These are phyloP conservation scores for Girardia tigrina DNA, from an alignment of 2,888 invertebrate genomes.

Conservation along the genomic window DNA sequence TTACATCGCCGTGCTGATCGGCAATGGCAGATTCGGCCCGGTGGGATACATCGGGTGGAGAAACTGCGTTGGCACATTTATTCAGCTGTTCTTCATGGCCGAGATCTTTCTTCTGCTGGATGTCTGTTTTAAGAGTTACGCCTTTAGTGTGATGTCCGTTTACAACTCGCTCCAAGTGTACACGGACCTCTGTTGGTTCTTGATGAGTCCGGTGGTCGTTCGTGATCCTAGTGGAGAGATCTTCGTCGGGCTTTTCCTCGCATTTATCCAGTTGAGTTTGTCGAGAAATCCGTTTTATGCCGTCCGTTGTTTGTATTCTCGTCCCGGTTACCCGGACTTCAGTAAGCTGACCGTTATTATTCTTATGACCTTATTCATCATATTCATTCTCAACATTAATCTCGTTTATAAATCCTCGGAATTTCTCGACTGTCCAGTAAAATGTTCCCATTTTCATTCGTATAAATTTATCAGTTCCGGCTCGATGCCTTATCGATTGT, in stretches of 20 bases:
- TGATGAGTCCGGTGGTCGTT: not conserved
- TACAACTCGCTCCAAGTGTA: not conserved
- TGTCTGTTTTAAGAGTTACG: not conserved
- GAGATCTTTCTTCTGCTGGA: not conserved
- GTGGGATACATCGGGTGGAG: not conserved
- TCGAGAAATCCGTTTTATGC: not conserved
- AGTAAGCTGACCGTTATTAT: not conserved
- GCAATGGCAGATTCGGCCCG: not conserved
- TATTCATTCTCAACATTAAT: not conserved
- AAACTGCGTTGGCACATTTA: not conserved
- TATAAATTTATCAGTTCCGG: not conserved
- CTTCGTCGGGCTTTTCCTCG: not conserved
- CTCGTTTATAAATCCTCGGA: not conserved
- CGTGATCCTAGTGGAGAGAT: not conserved
- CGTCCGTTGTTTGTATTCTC: not conserved
- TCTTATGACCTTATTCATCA: not conserved
- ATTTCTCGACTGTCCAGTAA: not conserved
- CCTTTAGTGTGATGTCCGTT: not conserved
- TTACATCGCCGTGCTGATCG: not conserved
- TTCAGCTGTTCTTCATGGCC: not conserved
- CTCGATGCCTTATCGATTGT: not conserved
- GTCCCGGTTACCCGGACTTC: not conserved
- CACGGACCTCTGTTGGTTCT: not conserved
- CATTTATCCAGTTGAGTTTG: slow-evolving; percentile 4
- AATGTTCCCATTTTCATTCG: not conserved